phyloP scores from a whole-genome alignment of 2,888 invertebrate genomes.

The Tenthredo distinguenda region DNA sequence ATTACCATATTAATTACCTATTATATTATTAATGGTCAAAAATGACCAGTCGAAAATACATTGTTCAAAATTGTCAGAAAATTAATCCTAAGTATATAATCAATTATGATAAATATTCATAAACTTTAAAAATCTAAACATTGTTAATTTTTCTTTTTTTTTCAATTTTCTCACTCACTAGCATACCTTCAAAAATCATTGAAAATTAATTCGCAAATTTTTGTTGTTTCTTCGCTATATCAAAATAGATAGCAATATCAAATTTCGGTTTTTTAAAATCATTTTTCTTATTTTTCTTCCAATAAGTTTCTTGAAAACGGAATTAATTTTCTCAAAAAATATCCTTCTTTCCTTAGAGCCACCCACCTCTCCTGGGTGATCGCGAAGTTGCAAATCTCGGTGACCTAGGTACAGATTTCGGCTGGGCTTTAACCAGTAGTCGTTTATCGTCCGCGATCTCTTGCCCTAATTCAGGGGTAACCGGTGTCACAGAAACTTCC shows the following conservation, averaged over 20 bases:
- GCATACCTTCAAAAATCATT: neutral
- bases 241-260: neutral
- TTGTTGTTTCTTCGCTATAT: neutral
- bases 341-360: slow-evolving; percentile 62
- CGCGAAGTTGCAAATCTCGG: slow-evolving; percentile 58
- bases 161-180: neutral
- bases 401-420: slow-evolving; percentile 63
- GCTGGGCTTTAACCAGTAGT: slow-evolving; percentile 59
- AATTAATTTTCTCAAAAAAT: neutral
- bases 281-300: neutral
- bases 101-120: neutral
- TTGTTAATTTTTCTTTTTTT: neutral
- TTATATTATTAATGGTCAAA: neutral
- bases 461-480: slow-evolving; percentile 57
- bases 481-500: slow-evolving; percentile 61
- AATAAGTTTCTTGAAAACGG: neutral
- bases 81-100: neutral
- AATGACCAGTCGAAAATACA: neutral
- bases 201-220: neutral
- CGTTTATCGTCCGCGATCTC: slow-evolving; percentile 58
- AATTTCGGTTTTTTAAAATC: neutral
- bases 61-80: neutral
- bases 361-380: slow-evolving; percentile 64
- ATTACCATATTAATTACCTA: neutral
- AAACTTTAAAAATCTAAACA: neutral